Evolutionary conservation across 1,140 invertebrate genomes (phyloP).

Genomic region (Pectinophora gossypiella): DNA sequence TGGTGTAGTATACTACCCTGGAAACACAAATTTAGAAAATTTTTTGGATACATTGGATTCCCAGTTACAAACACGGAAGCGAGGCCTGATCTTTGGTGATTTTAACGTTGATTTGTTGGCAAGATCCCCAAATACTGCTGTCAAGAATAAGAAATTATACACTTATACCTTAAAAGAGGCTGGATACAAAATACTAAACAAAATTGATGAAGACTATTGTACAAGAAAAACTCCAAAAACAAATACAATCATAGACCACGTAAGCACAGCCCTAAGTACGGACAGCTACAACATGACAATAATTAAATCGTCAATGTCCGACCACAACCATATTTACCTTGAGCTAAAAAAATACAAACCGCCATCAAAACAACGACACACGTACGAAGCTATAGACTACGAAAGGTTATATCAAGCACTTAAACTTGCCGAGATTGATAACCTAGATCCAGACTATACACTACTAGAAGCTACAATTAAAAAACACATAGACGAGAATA

Average conservation of each 20-base stretch:
- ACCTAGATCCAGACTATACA: background rate
- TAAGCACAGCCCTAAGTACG: conserved; percentile 7
- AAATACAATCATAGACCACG: conserved; percentile 8
- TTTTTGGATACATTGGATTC: conserved; percentile 13
- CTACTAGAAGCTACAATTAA: too few species aligned
- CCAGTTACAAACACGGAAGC: conserved; percentile 8
- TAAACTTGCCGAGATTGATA: background rate
- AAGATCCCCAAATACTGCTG: too few species aligned
- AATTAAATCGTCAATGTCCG: conserved; percentile 1
- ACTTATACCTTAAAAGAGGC: background rate
- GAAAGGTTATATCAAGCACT: background rate
- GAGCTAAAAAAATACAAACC: background rate
- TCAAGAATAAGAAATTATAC: background rate
- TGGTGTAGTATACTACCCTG: background rate
- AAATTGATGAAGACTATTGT: background rate
- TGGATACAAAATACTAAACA: conserved; percentile 10
- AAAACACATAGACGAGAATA: conserved; percentile 1
- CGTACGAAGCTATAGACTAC: conserved; percentile 1
- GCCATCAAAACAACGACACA: background rate
- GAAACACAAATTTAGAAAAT: background rate
- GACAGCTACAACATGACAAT: background rate
- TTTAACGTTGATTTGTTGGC: background rate
- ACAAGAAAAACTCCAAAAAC: conserved; percentile 4
- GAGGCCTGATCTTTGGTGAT: conserved; percentile 11
- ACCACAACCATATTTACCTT: conserved; percentile 6